phyloP scores from a whole-genome alignment of 2,888 invertebrate species.

The Eristalis arbustorum region DNA sequence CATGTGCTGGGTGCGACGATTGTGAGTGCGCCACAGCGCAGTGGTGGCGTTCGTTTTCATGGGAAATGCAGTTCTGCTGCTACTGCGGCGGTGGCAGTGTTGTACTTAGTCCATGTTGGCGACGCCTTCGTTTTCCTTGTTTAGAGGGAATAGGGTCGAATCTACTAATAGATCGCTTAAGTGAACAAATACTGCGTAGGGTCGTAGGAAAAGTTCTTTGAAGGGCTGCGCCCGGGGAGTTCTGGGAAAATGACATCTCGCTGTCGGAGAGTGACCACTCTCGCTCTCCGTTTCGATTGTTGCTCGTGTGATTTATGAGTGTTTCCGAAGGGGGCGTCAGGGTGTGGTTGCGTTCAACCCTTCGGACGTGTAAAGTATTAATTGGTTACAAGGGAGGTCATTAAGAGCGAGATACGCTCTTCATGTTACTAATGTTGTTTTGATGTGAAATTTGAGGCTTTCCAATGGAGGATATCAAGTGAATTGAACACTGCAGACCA shows the following conservation, averaged over 20 bases:
- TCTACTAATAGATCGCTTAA: conserved; percentile 63
- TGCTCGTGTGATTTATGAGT: conserved; percentile 53
- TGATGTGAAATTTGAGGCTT: not conserved
- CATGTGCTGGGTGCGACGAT: conserved; percentile 47
- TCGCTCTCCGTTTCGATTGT: not conserved
- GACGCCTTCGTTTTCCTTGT: conserved; percentile 59
- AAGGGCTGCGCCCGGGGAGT: conserved; percentile 2
- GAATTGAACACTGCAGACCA: not conserved
- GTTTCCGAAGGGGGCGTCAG: conserved; percentile 13
- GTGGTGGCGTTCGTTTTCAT: conserved; percentile 44
- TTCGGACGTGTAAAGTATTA: conserved; percentile 60
- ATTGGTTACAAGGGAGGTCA: conserved; percentile 49
- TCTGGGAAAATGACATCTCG: conserved; percentile 63
- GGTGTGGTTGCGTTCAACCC: conserved; percentile 27
- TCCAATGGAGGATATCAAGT: not conserved
- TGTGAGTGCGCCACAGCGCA: conserved; percentile 44
- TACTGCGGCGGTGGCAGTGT: conserved; percentile 42
- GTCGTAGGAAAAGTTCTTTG: conserved; percentile 23
- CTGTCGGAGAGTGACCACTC: conserved; percentile 22
- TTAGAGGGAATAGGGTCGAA: conserved; percentile 37
- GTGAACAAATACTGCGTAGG: conserved; percentile 12
- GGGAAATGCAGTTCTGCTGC: conserved; percentile 58
- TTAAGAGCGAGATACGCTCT: conserved; percentile 31
- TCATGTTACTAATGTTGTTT: conserved; percentile 14
- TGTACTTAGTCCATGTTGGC: conserved; percentile 44